Conservation (phyloP, 2,113 vertebrate genomes). For the Orientallactaga bullata region DNA sequence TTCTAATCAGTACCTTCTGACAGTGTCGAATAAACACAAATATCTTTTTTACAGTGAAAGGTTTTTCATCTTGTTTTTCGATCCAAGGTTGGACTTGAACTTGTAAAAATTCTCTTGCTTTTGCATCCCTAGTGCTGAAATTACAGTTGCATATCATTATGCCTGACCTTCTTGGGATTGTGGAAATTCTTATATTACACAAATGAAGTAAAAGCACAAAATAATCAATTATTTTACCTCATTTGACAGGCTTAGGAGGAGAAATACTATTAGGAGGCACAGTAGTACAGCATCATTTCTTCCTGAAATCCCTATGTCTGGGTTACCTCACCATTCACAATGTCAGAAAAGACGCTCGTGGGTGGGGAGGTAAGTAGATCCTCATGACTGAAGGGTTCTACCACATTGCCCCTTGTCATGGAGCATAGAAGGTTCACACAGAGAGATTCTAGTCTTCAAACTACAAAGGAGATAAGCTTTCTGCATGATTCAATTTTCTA, state of each 20-base stretch:
- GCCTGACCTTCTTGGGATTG: neutral
- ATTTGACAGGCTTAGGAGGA: neutral
- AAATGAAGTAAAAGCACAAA: neutral
- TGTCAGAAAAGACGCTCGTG: neutral
- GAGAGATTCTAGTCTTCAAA: neutral
- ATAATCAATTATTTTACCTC: neutral
- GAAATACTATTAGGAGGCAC: neutral
- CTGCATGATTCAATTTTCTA: neutral
- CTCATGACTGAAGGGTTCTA: neutral
- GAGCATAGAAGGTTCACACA: neutral
- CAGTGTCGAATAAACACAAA: no score
- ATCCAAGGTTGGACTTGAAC: neutral
- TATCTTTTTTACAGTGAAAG: no score
- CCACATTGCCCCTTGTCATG: neutral
- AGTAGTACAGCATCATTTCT: neutral
- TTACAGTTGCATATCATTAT: neutral
- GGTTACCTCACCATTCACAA: neutral
- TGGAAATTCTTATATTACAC: neutral
- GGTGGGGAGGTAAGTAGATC: neutral
- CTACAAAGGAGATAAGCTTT: neutral
- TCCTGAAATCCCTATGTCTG: neutral
- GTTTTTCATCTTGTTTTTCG: neutral
- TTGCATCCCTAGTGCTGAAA: no score
- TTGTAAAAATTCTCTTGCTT: neutral
- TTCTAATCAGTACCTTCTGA: no score